These are phyloP conservation scores for Heliconius ethilla DNA, from an alignment of 2,888 invertebrate genomes.

Conservation along the genomic window DNA sequence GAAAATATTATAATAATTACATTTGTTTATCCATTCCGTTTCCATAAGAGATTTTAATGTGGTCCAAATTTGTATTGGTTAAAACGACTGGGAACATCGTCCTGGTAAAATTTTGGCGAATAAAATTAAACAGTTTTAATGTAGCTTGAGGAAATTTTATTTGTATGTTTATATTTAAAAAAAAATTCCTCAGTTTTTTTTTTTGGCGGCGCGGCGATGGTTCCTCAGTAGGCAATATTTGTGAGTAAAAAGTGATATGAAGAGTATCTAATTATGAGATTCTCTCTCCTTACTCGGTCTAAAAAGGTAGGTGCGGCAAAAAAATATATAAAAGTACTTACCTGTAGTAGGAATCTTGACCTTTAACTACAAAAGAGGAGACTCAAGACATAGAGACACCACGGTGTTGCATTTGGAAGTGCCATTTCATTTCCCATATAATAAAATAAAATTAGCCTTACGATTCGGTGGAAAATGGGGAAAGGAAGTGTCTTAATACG, in stretches of 20 bases:
- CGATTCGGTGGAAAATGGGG: background rate
- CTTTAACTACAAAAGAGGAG: no score
- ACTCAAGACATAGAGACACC: background rate
- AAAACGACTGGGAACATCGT: background rate
- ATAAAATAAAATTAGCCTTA: background rate
- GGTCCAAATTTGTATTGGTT: background rate
- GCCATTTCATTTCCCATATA: background rate
- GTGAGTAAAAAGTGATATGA: background rate
- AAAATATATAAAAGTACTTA: no score
- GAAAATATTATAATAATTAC: conserved; percentile 42
- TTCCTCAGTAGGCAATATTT: background rate
- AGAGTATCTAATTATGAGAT: background rate
- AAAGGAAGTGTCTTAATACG: background rate
- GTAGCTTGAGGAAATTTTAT: background rate
- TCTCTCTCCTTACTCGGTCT: no score
- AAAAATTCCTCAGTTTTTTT: background rate
- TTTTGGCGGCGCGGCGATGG: background rate
- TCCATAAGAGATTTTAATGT: background rate
- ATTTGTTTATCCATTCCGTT: background rate
- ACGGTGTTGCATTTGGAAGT: background rate
- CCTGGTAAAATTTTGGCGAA: background rate
- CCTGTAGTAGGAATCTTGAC: no score
- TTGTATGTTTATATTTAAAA: background rate
- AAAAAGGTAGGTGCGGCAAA: no score
- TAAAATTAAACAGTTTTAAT: background rate